These are phyloP conservation scores for Riptortus pedestris DNA, from an alignment of 1,140 invertebrate genomes.

Conservation along the genomic window DNA sequence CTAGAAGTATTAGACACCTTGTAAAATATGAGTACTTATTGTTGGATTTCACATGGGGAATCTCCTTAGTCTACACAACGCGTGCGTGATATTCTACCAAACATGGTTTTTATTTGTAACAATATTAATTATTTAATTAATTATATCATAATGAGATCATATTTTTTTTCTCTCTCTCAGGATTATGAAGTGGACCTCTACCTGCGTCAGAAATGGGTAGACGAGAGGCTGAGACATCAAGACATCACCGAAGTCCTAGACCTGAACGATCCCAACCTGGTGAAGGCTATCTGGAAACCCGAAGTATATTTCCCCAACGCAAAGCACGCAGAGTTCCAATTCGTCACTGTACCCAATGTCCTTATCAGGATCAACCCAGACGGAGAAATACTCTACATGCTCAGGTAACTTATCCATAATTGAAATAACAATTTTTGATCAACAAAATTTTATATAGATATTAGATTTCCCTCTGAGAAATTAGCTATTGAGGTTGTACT, in stretches of 20 bases:
- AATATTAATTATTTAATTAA: no score
- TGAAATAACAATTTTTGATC: constrained; percentile 1
- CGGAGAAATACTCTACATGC: constrained; percentile 53
- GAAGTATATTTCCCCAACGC: constrained; percentile 59
- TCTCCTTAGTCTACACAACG: no score
- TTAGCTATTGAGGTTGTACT: no score
- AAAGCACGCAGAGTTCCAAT: constrained; percentile 53
- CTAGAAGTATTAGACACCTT: no score
- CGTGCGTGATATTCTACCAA: no score
- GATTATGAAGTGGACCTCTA: constrained; percentile 52
- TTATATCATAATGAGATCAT: no score
- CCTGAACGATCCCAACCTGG: constrained; percentile 46
- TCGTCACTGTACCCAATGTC: constrained; percentile 56
- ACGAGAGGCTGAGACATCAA: constrained; percentile 42
- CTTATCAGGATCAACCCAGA: constrained; percentile 51
- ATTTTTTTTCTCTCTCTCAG: constrained; percentile 35
- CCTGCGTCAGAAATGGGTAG: constrained; percentile 46
- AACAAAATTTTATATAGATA: background rate
- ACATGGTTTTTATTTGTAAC: no score
- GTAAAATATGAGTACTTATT: no score
- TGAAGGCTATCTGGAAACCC: constrained; percentile 54
- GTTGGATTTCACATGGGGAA: no score
- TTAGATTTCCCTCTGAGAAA: no score
- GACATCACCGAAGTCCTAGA: constrained; percentile 44
- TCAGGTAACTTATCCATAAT: constrained; percentile 39